Evolutionary conservation across 2,797 vertebrate genomes (phyloP).

Genomic region (Sardinella longiceps): DNA sequence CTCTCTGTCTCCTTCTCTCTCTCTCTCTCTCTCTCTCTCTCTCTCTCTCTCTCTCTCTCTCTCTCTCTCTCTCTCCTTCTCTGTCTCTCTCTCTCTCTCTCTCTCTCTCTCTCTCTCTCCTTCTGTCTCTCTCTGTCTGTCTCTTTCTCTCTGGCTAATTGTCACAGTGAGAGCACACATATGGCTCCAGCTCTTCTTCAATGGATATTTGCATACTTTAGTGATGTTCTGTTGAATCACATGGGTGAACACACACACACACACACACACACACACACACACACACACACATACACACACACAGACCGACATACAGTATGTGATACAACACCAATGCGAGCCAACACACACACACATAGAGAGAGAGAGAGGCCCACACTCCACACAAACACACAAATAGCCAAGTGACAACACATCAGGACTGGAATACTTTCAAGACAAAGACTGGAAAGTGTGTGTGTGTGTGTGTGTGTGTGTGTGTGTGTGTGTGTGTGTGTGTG

Average conservation of each 20-base stretch:
- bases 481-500: conserved; percentile 6
- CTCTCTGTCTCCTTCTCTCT: too few species aligned
- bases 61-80: background rate
- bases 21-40: background rate
- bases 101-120: background rate
- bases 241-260: background rate
- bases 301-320: background rate
- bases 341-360: background rate
- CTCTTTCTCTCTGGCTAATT: background rate
- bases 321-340: background rate
- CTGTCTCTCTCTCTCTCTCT: background rate
- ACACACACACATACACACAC: background rate
- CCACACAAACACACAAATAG: background rate
- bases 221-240: background rate
- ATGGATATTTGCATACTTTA: background rate
- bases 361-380: background rate
- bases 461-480: background rate
- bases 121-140: background rate
- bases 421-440: background rate
- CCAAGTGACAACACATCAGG: background rate
- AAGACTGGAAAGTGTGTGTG: background rate
- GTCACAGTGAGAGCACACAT: too few species aligned
- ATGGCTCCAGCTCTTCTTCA: background rate
- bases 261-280: background rate
- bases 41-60: background rate